Evolutionary conservation across 2,888 invertebrate species (phyloP), one percentile per base, ranked within the genome.

Genomic region (Chironomus riparius): DNA sequence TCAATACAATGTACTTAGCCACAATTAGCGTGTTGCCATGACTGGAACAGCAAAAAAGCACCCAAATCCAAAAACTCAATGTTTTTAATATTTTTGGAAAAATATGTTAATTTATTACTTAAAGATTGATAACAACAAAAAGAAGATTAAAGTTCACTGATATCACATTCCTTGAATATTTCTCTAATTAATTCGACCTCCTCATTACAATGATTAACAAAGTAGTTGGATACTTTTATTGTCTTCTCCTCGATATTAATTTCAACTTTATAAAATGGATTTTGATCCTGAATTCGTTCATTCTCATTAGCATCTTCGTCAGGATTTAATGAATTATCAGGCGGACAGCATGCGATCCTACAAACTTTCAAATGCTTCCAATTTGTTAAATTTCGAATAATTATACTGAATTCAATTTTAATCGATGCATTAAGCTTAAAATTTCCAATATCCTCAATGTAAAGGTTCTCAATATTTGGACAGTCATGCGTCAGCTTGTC

Each of bases 361-460:
- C 65, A 65, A 6, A 22, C 18, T 15, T 47, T 28, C 2, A 74
- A 47, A 2, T 65, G 13, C 28, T 65, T 74, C n/a, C 68, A 74
- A 24, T 68, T 12, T 2, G 4, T 18, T 15, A 74, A 62, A 18
- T 68, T 68, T n/a, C 18, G 47, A 12, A 74, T 48, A 10, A 74
- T 74, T 13, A 68, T 68, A 12, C 22, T 38, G 12, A 48, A 47
- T 24, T 74, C 74, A 18, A 22, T 48, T 18, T 47, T 65, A n/a
- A 74, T 68, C 12, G 68, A 68, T 2, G 15, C 74, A 22, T 22
- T 74, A 7, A 74, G 18, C 15, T 74, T 74, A 13, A 74, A 74
- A 22, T 74, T 47, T n/a, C 74, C 74, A 48, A 74, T 74, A 21
- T 74, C 74, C n/a, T 68, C 47, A 21, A 74, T 74, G 7, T 68